These are phyloP conservation scores for Scaptomyza pallida DNA, from an alignment of 1,140 invertebrate genomes.

Conservation along the genomic window DNA sequence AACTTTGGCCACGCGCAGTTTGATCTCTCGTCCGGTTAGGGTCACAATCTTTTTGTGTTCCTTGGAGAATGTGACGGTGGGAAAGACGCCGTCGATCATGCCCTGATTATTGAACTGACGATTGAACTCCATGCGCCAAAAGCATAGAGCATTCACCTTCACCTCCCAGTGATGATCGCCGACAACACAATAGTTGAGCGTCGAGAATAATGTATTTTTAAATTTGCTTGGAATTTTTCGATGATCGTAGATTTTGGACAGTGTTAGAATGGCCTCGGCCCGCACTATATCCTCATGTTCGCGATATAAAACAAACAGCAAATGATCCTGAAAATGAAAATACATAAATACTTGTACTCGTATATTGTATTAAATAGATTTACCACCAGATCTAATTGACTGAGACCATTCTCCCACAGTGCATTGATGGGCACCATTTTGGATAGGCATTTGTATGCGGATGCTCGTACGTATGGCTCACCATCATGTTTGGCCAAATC, in stretches of 20 bases:
- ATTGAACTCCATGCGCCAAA: slow-evolving; percentile 89
- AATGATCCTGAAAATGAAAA: slow-evolving; percentile 86
- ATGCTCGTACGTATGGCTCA: slow-evolving; percentile 90
- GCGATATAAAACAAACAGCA: slow-evolving; percentile 86
- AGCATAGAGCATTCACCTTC: slow-evolving; percentile 88
- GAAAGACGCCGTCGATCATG: slow-evolving; percentile 91
- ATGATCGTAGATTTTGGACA: slow-evolving; percentile 88
- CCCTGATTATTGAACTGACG: slow-evolving; percentile 89
- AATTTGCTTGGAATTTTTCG: slow-evolving; percentile 86
- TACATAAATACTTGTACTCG: slow-evolving; percentile 1
- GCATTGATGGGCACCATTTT: slow-evolving; percentile 87
- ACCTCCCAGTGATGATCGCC: slow-evolving; percentile 92
- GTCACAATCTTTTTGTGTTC: slow-evolving; percentile 90
- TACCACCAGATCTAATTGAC: slow-evolving; percentile 87
- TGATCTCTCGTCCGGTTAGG: slow-evolving; percentile 88
- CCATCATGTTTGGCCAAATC: slow-evolving; percentile 87
- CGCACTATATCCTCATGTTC: slow-evolving; percentile 91
- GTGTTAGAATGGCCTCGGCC: slow-evolving; percentile 88
- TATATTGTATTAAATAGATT: slow-evolving; percentile 6
- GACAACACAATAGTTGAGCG: slow-evolving; percentile 87
- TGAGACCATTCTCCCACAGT: slow-evolving; percentile 88
- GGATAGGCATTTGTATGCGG: slow-evolving; percentile 88
- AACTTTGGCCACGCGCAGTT: slow-evolving; percentile 87
- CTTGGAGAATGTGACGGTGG: slow-evolving; percentile 90
- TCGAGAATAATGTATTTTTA: slow-evolving; percentile 85